A percentile compares a stretch with the other conserved stretches of the same genome.
Conservation (phyloP, 2,888 invertebrate genomes). For the Callimorpha dominula region DNA sequence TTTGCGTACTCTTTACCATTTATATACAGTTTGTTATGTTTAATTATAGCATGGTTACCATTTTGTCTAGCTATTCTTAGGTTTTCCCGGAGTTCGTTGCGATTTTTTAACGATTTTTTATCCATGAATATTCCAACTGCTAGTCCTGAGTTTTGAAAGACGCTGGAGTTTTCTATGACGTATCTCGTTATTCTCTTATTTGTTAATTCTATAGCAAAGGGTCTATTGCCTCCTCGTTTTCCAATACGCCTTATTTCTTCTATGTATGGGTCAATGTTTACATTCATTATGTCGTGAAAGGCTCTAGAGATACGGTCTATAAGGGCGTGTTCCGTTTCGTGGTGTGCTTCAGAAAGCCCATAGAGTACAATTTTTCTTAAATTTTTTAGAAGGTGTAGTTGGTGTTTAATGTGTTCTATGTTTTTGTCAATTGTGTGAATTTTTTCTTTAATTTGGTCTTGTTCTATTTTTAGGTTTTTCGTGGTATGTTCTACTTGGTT, state of each 20-base stretch:
- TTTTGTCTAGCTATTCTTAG: neutral
- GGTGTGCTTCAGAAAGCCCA: neutral
- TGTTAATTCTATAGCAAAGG: neutral
- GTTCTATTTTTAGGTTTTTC: neutral
- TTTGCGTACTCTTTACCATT: too few relatives aligned
- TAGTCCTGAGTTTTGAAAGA: neutral
- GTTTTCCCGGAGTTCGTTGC: neutral
- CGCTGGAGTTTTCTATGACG: neutral
- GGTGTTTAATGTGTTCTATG: neutral
- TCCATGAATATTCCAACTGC: neutral
- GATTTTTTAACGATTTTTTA: neutral
- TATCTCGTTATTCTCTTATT: neutral
- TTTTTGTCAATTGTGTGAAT: neutral
- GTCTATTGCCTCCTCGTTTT: neutral
- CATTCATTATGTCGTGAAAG: neutral
- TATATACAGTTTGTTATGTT: too few relatives aligned
- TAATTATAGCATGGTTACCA: neutral
- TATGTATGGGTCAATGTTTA: neutral
- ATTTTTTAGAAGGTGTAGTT: neutral
- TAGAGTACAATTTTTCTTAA: neutral
- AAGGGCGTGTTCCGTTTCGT: neutral
- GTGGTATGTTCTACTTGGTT: neutral
- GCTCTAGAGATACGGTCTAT: slow-evolving; percentile 1
- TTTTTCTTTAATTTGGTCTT: neutral
- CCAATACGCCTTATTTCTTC: neutral